These are phyloP conservation scores for Drosophila dunni DNA, from an alignment of 1,140 invertebrate genomes.

Conservation along the genomic window DNA sequence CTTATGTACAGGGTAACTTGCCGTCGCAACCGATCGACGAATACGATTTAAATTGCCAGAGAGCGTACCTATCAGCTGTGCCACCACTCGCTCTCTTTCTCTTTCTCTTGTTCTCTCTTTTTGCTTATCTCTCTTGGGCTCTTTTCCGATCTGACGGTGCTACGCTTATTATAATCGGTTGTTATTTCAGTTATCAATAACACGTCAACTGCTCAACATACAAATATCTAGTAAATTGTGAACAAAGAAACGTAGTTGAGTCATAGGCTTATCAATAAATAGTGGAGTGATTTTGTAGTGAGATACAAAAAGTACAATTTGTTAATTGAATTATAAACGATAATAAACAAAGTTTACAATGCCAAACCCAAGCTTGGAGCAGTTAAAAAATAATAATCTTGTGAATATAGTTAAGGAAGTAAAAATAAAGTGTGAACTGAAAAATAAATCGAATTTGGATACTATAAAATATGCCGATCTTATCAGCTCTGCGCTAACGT, in stretches of 20 bases:
- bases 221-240: not conserved
- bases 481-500: conserved; percentile 1
- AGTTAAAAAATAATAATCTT: not conserved
- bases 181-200: not conserved
- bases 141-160: too few species aligned
- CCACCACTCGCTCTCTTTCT: not conserved
- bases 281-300: not conserved
- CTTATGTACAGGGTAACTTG: too few species aligned
- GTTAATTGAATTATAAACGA: not conserved
- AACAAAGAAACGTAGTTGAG: not conserved
- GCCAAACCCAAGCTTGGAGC: not conserved
- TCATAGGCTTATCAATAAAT: not conserved
- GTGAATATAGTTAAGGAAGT: not conserved
- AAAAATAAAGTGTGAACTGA: conserved; percentile 10
- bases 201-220: not conserved
- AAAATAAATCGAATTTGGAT: not conserved
- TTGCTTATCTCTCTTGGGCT: not conserved
- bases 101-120: not conserved
- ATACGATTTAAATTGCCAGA: too few species aligned
- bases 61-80: not conserved
- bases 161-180: not conserved
- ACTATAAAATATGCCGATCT: conserved; percentile 4
- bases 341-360: not conserved
- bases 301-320: not conserved
- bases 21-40: too few species aligned